Evolutionary conservation across 2,113 vertebrate genomes (phyloP).

Genomic region (Plecotus auritus): DNA sequence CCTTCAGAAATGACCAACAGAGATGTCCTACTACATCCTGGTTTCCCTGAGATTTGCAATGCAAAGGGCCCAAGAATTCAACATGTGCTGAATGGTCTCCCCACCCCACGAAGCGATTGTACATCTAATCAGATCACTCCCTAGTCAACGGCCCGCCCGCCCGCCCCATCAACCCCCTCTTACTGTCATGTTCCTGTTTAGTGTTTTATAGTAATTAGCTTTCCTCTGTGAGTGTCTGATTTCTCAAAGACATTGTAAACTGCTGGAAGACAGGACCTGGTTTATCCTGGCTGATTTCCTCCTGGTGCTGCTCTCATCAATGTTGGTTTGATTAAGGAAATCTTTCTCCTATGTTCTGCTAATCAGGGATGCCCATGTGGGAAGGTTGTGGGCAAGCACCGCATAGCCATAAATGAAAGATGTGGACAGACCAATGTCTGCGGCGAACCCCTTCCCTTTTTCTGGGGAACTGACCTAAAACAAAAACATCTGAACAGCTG

Average conservation of each 20-base stretch:
- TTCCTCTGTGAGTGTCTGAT: neutral
- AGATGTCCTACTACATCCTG: neutral
- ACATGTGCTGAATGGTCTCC: too few species aligned
- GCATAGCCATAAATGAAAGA: neutral
- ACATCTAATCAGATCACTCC: neutral
- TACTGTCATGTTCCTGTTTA: neutral
- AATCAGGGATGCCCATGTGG: neutral
- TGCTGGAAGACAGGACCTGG: neutral
- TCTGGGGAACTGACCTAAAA: neutral
- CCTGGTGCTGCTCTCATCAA: neutral
- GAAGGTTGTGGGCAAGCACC: neutral
- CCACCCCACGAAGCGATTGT: accelerated
- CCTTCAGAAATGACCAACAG: neutral
- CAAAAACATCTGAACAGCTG: neutral
- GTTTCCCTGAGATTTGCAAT: neutral
- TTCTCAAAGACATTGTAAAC: neutral
- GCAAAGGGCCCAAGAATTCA: neutral
- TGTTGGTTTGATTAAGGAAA: neutral
- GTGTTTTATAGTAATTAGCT: neutral
- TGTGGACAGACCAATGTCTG: neutral
- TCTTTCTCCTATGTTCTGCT: neutral
- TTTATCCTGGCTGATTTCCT: neutral
- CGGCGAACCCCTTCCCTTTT: neutral
- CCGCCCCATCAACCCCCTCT: too few species aligned
- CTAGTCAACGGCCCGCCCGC: neutral